Conservation (phyloP, 2,113 vertebrate genomes). For the Microcebus lehilahytsara region DNA sequence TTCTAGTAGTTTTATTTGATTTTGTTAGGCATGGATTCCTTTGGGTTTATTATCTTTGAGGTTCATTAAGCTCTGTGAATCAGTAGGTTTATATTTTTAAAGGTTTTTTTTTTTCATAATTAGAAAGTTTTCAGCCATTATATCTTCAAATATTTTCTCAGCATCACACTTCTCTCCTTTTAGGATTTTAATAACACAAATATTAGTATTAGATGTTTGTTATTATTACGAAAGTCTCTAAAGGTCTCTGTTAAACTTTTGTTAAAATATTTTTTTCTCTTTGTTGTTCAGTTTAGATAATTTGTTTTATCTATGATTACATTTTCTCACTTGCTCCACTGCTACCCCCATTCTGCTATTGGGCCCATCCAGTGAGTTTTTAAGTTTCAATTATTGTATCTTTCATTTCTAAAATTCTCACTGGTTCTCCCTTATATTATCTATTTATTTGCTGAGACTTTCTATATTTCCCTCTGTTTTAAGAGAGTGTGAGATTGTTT, state of each 20-base stretch:
- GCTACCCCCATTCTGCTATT: background rate
- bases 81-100: too few relatives aligned
- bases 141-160: background rate
- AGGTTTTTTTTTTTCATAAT: background rate
- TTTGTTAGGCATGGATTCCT: background rate
- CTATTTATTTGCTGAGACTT: background rate
- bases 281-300: background rate
- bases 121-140: background rate
- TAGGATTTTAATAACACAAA: background rate
- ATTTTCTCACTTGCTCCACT: background rate
- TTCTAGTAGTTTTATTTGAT: background rate
- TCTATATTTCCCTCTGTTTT: background rate
- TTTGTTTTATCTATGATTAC: background rate
- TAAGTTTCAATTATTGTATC: background rate
- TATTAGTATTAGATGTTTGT: background rate
- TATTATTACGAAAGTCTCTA: background rate
- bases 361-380: too few relatives aligned
- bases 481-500: background rate
- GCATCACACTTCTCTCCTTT: background rate
- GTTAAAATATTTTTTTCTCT: background rate
- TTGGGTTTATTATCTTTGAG: background rate
- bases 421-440: background rate
- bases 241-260: background rate
- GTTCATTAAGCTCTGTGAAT: background rate
- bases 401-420: background rate